Percentiles rank a stretch among this genome's conserved stretches.
phyloP scores from a whole-genome alignment of 2,888 invertebrate genomes.

The Celastrina argiolus region DNA sequence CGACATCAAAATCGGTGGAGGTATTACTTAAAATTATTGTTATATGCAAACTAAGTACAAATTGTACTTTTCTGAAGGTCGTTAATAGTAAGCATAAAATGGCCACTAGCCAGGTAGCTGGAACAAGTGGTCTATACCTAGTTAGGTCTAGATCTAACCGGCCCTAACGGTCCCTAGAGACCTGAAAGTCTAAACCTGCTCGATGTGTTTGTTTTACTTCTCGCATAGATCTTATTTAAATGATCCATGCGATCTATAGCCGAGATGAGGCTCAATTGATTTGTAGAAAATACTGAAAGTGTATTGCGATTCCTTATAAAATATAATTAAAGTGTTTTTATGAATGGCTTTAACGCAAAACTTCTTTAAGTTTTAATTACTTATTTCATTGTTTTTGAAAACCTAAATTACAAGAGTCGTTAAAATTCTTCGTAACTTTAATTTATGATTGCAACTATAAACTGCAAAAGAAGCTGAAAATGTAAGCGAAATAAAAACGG shows the following conservation, averaged over 20 bases:
- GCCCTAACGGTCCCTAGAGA: slow-evolving; percentile 8
- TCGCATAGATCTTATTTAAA: slow-evolving; percentile 1
- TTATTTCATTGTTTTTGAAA: too few species aligned
- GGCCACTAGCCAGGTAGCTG: slow-evolving; percentile 3
- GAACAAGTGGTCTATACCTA: slow-evolving; percentile 12
- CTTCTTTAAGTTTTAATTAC: too few species aligned
- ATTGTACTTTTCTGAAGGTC: background rate
- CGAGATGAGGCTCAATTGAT: background rate
- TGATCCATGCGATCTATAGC: background rate
- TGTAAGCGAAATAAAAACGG: background rate
- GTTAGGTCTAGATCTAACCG: slow-evolving; percentile 18
- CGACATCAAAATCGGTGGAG: too few species aligned
- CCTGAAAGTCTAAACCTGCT: slow-evolving; percentile 19
- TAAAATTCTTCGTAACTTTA: too few species aligned
- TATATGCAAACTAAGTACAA: background rate
- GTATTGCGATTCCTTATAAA: too few species aligned
- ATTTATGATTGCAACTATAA: too few species aligned
- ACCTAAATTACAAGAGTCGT: too few species aligned
- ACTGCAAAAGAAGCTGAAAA: too few species aligned
- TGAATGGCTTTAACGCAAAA: too few species aligned
- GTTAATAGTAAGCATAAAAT: slow-evolving; percentile 21
- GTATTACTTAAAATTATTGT: background rate
- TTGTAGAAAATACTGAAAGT: background rate
- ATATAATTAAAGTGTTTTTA: too few species aligned
- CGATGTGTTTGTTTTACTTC: slow-evolving; percentile 13